These are phyloP conservation scores for Tipula vernalis DNA, from an alignment of 2,888 invertebrate genomes.

Conservation along the genomic window DNA sequence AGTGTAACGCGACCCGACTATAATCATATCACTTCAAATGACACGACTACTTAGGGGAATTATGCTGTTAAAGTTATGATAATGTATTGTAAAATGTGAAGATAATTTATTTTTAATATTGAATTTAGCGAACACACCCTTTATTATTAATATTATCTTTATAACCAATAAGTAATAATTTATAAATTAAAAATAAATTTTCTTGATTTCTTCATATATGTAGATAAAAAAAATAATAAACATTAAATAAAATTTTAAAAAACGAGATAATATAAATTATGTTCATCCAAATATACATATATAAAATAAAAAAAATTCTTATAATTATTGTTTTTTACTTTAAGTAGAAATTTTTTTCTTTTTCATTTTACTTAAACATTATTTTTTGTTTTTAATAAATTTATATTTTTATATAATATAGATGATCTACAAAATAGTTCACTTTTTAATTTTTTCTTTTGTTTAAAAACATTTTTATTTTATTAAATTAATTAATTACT, in stretches of 20 bases:
- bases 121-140: not conserved
- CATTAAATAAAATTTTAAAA: not conserved
- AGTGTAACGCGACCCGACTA: no score
- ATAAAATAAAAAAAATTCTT: not conserved
- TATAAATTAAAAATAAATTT: not conserved
- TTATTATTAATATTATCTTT: not conserved
- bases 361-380: not conserved
- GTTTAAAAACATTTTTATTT: not conserved
- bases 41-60: no score
- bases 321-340: not conserved
- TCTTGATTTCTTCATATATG: not conserved
- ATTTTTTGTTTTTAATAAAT: not conserved
- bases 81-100: not conserved
- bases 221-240: not conserved
- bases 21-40: no score
- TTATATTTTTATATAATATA: not conserved
- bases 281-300: not conserved
- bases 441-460: not conserved
- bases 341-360: not conserved
- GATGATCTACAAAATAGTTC: not conserved
- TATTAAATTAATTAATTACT: not conserved
- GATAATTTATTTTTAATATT: not conserved
- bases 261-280: constrained; percentile 1
- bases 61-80: no score
- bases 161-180: not conserved